These are phyloP conservation scores for Sebastolobus alascanus DNA, from an alignment of 2,797 vertebrate species.

Conservation along the genomic window DNA sequence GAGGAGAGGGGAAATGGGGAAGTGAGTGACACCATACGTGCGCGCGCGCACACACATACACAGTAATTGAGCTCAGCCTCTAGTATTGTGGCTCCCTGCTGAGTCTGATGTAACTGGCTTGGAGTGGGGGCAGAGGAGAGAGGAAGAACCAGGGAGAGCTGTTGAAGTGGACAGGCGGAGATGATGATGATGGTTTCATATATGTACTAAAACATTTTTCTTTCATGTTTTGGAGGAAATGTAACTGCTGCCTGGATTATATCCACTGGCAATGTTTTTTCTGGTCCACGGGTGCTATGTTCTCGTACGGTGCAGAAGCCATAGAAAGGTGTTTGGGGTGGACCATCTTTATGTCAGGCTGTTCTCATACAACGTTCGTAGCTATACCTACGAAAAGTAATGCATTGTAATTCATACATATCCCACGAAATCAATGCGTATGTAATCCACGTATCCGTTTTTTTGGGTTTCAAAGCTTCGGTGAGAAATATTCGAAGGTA, in stretches of 20 bases:
- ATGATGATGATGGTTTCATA: conserved; percentile 2
- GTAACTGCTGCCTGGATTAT: neutral
- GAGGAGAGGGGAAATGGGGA: conserved; percentile 27
- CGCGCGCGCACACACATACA: neutral
- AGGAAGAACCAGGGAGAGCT: neutral
- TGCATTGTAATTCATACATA: no score
- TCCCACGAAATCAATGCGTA: no score
- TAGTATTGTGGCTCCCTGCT: conserved; percentile 42
- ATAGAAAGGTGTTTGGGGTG: neutral
- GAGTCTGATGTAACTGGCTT: conserved; percentile 43
- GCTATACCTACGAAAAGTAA: no score
- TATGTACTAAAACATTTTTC: neutral
- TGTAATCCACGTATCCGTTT: no score
- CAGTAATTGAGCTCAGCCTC: conserved; percentile 37
- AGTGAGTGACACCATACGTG: conserved; percentile 43
- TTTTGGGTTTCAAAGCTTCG: no score
- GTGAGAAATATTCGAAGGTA: no score
- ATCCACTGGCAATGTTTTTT: neutral
- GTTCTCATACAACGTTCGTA: no score
- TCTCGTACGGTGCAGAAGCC: neutral
- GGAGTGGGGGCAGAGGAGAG: conserved; percentile 19
- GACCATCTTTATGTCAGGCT: no score
- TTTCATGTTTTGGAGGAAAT: neutral
- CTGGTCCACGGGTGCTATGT: neutral
- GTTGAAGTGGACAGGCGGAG: neutral